Percentiles rank a stretch among this genome's conserved stretches.
Evolutionary conservation across 2,797 vertebrate genomes (phyloP).

Genomic region (Cetoscarus ocellatus): DNA sequence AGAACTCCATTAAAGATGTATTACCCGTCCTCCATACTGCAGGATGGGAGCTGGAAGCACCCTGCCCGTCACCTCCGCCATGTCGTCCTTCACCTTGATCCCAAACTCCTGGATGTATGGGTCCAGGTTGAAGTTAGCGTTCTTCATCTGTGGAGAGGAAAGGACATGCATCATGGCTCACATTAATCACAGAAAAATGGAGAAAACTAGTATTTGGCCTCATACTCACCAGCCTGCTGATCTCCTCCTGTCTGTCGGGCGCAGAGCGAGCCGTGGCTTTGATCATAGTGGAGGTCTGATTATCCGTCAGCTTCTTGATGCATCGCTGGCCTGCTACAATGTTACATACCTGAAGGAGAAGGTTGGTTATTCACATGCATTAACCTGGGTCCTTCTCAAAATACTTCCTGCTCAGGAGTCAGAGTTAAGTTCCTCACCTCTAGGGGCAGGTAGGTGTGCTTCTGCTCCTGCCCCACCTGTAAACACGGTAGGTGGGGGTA

Average conservation of each 20-base stretch:
- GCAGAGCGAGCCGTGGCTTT: constrained; percentile 98
- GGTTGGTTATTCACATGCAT: not conserved
- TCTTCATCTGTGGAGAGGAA: constrained; percentile 92
- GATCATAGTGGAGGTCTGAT: constrained; percentile 99
- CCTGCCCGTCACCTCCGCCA: constrained; percentile 97
- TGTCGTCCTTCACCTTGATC: constrained; percentile 99
- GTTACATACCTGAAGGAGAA: constrained; percentile 92
- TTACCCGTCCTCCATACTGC: constrained; percentile 98
- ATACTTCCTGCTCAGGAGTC: too few species aligned
- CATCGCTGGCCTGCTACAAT: constrained; percentile 98
- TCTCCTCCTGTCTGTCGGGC: constrained; percentile 97
- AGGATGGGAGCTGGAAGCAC: constrained; percentile 97
- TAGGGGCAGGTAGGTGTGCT: constrained; percentile 98
- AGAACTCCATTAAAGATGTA: constrained; percentile 22
- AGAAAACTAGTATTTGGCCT: too few species aligned
- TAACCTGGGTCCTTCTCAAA: not conserved
- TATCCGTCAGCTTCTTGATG: constrained; percentile 99
- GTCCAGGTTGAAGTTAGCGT: constrained; percentile 98
- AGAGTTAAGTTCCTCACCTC: constrained; percentile 88
- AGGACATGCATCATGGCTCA: constrained; percentile 10
- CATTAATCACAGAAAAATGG: not conserved
- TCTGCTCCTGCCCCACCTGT: constrained; percentile 99
- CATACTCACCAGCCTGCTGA: constrained; percentile 93
- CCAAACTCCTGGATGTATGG: constrained; percentile 99
- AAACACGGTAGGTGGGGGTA: constrained; percentile 98